Percentiles rank a stretch among this genome's conserved stretches.
phyloP scores from a whole-genome alignment of 2,113 vertebrate species.

The Corynorhinus townsendii region DNA sequence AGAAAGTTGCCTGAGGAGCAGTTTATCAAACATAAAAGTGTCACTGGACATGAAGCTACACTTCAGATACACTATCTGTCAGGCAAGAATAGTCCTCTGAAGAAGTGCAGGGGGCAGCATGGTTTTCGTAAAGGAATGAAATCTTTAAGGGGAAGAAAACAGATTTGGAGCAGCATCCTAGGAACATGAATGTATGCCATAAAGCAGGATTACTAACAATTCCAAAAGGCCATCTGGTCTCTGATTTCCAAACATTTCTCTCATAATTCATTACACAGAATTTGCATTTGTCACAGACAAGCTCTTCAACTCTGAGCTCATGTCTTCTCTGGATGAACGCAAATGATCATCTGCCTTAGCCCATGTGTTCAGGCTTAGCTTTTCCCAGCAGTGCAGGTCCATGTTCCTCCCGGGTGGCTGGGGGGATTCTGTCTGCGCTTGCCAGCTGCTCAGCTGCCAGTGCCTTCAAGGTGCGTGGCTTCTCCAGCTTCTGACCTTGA shows the following conservation, averaged over 20 bases:
- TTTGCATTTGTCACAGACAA: background rate
- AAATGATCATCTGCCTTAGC: background rate
- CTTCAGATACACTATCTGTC: background rate
- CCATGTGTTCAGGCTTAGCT: background rate
- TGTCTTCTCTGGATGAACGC: background rate
- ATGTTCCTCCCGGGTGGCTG: background rate
- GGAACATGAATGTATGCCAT: background rate
- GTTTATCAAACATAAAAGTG: background rate
- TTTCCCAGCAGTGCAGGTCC: background rate
- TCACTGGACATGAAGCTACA: background rate
- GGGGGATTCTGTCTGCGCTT: background rate
- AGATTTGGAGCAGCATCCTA: background rate
- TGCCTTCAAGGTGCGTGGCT: background rate
- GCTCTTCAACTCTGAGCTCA: background rate
- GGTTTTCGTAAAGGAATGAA: background rate
- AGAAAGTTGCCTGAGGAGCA: background rate
- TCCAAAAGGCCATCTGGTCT: background rate
- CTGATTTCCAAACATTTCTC: background rate
- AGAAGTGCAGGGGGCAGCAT: background rate
- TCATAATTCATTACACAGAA: background rate
- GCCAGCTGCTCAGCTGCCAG: background rate
- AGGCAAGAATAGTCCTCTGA: background rate
- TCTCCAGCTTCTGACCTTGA: background rate
- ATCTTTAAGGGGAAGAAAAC: background rate
- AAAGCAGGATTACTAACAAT: background rate